Conservation (phyloP, 2,113 vertebrate species). For the Larimichthys polyactis region DNA sequence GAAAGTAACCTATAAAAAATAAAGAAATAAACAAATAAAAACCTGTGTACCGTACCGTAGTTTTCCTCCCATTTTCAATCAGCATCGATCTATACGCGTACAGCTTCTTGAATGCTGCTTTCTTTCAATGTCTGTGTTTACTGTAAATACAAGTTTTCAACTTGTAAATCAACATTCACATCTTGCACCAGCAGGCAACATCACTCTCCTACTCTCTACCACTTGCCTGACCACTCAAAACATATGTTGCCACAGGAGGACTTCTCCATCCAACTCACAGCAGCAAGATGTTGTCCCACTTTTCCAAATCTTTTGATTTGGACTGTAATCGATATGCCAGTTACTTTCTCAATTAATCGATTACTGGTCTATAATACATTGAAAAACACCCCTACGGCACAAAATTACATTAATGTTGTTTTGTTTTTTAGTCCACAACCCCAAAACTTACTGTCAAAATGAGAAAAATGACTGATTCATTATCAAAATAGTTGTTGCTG, state of each 20-base stretch:
- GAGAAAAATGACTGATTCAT: neutral
- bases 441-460: too few species aligned
- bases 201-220: neutral
- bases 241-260: slow-evolving; percentile 15
- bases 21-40: neutral
- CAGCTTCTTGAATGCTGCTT: neutral
- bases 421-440: too few species aligned
- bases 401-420: too few species aligned
- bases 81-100: slow-evolving; percentile 3
- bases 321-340: neutral
- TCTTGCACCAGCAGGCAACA: slow-evolving; percentile 6
- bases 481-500: neutral
- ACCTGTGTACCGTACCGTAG: neutral
- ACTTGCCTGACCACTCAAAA: slow-evolving; percentile 17
- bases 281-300: too few species aligned
- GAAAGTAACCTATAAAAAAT: neutral
- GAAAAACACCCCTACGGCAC: neutral
- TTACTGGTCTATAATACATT: neutral
- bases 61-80: slow-evolving; percentile 33
- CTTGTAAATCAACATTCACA: slow-evolving; percentile 24
- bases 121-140: slow-evolving; percentile 17
- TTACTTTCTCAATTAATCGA: neutral
- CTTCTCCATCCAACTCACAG: slow-evolving; percentile 8
- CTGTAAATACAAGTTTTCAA: slow-evolving; percentile 7
- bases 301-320: neutral